A percentile compares a stretch with the other conserved stretches of the same genome.
These are phyloP conservation scores for Eubucco bourcierii DNA, from an alignment of 2,113 vertebrate genomes.

Conservation along the genomic window DNA sequence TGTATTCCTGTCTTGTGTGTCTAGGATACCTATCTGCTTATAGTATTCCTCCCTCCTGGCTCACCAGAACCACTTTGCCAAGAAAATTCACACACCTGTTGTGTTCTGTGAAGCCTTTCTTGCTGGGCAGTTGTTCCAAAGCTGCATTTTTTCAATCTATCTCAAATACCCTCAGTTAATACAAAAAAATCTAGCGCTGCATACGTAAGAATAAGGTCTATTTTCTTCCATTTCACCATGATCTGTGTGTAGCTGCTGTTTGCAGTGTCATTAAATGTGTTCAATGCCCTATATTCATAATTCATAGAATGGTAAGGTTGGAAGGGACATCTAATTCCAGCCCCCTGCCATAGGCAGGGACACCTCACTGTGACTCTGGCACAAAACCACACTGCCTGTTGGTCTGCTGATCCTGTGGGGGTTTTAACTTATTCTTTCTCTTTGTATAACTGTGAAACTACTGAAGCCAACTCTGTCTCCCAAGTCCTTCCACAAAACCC, in stretches of 20 bases:
- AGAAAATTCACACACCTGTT: not conserved
- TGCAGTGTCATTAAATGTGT: not conserved
- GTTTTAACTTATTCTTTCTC: not conserved
- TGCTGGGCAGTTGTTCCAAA: not conserved
- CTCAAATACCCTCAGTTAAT: not conserved
- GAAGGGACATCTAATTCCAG: too few species aligned
- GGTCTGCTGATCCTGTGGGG: not conserved
- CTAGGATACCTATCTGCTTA: not conserved
- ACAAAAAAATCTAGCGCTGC: not conserved
- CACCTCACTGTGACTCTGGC: not conserved
- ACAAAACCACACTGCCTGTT: not conserved
- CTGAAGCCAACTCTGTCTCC: not conserved
- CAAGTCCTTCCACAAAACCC: not conserved
- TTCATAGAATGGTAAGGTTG: too few species aligned
- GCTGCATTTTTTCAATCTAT: not conserved
- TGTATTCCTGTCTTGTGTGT: not conserved
- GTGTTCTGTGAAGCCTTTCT: not conserved
- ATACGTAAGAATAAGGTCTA: not conserved
- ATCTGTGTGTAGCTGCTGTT: not conserved
- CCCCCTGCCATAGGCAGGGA: too few species aligned
- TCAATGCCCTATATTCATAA: fast-evolving
- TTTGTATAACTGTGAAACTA: not conserved
- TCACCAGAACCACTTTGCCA: not conserved
- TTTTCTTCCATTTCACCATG: not conserved
- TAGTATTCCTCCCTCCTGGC: not conserved